Conservation (phyloP, 2,797 vertebrate species). For the Falco columbarius region DNA sequence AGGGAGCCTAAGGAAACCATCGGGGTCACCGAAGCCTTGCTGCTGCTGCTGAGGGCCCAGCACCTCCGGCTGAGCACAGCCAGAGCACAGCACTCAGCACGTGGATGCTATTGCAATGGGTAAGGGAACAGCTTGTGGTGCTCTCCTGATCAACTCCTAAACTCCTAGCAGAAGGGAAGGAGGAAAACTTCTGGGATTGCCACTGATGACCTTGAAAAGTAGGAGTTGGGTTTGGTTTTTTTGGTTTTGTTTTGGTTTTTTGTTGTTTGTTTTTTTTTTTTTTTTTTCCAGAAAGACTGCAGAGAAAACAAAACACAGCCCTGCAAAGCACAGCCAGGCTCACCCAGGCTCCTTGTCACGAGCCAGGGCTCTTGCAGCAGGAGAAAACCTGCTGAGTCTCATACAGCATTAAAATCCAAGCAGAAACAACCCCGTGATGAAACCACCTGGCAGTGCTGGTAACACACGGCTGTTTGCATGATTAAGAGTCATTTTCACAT, state of each 20-base stretch:
- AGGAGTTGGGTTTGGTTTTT: background rate
- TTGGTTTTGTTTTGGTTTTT: no score
- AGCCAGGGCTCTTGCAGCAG: background rate
- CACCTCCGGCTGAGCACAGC: fast-evolving
- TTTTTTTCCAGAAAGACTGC: background rate
- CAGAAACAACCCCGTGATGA: background rate
- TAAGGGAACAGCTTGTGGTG: background rate
- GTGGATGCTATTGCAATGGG: fast-evolving
- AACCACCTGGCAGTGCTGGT: background rate
- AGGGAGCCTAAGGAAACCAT: fast-evolving
- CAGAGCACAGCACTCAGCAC: background rate
- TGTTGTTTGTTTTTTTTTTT: no score
- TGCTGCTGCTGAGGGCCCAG: fast-evolving
- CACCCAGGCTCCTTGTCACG: background rate
- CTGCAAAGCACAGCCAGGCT: background rate
- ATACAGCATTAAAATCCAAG: background rate
- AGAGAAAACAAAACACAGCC: background rate
- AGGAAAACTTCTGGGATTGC: background rate
- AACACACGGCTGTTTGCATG: background rate
- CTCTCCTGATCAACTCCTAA: background rate
- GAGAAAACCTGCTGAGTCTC: background rate
- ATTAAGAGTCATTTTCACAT: background rate
- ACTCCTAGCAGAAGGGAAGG: background rate
- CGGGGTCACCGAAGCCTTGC: background rate
- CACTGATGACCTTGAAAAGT: background rate